Percentiles rank a stretch among this genome's conserved stretches.
Evolutionary conservation across 2,113 vertebrate species (phyloP).

Genomic region (Neolamprologus falcicula): DNA sequence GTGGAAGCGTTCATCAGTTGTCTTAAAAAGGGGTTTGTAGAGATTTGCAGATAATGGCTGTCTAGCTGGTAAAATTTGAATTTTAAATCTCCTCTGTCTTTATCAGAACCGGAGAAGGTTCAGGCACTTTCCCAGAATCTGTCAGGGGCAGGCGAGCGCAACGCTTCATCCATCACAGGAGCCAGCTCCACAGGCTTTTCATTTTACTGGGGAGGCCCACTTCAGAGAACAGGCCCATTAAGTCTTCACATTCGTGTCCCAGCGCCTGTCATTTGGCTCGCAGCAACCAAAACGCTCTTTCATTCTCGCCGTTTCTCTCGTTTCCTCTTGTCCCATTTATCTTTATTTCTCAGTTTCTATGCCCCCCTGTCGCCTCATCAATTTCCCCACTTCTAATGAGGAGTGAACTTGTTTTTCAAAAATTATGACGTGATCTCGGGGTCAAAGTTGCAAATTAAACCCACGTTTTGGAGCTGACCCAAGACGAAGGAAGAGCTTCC

Average conservation of each 20-base stretch:
- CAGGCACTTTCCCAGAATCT: slow-evolving; percentile 69
- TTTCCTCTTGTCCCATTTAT: slow-evolving; percentile 44
- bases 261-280: slow-evolving; percentile 62
- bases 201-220: slow-evolving; percentile 55
- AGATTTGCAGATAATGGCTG: background rate
- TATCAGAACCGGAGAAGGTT: slow-evolving; percentile 57
- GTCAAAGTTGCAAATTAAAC: slow-evolving; percentile 49
- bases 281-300: slow-evolving; percentile 46
- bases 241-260: slow-evolving; percentile 66
- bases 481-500: slow-evolving; percentile 7
- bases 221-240: slow-evolving; percentile 64
- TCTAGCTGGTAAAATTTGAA: slow-evolving; percentile 6
- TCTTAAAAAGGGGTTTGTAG: background rate
- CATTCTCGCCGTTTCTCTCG: slow-evolving; percentile 15
- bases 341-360: slow-evolving; percentile 47
- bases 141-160: slow-evolving; percentile 52
- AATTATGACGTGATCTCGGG: slow-evolving; percentile 43
- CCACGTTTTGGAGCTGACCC: slow-evolving; percentile 33
- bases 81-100: slow-evolving; percentile 45
- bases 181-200: slow-evolving; percentile 59
- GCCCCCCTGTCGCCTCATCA: slow-evolving; percentile 19
- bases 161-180: slow-evolving; percentile 69
- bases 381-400: slow-evolving; percentile 57
- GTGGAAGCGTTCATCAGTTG: background rate
- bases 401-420: slow-evolving; percentile 47